Evolutionary conservation across 2,888 invertebrate genomes (phyloP).

Genomic region (Osedax frankpressi): DNA sequence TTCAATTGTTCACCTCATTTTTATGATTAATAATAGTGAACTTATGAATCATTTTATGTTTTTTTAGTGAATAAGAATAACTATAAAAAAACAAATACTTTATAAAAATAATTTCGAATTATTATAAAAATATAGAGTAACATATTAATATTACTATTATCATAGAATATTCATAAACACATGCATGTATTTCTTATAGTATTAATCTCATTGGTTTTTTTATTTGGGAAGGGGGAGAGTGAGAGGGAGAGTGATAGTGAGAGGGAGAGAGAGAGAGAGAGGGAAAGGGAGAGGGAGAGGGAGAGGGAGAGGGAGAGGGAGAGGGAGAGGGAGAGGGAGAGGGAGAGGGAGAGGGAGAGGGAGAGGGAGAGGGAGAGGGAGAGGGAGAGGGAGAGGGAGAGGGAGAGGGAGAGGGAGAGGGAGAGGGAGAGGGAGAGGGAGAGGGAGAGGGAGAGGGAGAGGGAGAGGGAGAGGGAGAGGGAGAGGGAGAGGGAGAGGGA

Average conservation of each 20-base stretch:
- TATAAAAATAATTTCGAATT: too few relatives aligned
- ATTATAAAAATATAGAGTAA: too few relatives aligned
- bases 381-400: neutral
- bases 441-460: neutral
- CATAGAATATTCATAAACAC: too few relatives aligned
- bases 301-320: neutral
- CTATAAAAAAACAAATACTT: too few relatives aligned
- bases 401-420: neutral
- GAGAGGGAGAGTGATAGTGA: neutral
- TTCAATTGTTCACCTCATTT: too few relatives aligned
- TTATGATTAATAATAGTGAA: too few relatives aligned
- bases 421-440: neutral
- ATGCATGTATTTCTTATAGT: too few relatives aligned
- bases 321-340: neutral
- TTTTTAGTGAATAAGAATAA: too few relatives aligned
- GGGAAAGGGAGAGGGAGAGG: neutral
- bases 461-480: neutral
- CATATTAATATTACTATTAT: too few relatives aligned
- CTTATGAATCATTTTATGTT: too few relatives aligned
- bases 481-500: neutral
- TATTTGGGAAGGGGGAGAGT: neutral
- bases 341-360: neutral
- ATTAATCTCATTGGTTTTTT: too few relatives aligned
- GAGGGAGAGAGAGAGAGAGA: neutral
- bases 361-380: neutral